A percentile compares a stretch with the other conserved stretches of the same genome.
Conservation (phyloP, 1,140 invertebrate genomes). For the Portunus trituberculatus region DNA sequence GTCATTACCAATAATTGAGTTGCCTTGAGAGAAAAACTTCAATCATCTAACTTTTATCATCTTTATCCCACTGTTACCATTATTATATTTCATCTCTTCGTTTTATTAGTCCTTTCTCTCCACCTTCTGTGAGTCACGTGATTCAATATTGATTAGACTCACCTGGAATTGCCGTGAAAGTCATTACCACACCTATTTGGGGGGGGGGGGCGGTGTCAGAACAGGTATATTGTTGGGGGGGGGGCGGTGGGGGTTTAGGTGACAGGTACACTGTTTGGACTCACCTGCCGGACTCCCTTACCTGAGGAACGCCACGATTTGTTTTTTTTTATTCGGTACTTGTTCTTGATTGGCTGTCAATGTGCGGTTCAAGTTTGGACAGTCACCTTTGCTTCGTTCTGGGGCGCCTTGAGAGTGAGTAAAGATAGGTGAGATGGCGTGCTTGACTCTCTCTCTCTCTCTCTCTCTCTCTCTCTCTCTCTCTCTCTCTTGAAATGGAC, state of each 20-base stretch:
- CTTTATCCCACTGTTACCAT: not conserved
- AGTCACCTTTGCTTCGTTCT: not conserved
- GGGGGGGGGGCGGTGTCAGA: no score
- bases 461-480: not conserved
- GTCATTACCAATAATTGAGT: not conserved
- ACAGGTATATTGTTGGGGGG: not conserved
- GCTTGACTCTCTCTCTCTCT: not conserved
- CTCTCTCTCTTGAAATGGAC: not conserved
- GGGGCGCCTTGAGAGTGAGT: not conserved
- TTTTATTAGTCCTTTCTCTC: constrained; percentile 3
- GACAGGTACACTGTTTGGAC: not conserved
- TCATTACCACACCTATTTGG: not conserved
- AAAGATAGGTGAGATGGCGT: not conserved
- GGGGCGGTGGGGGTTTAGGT: not conserved
- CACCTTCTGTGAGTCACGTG: not conserved
- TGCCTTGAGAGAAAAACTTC: not conserved
- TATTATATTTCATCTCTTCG: not conserved
- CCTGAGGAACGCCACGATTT: not conserved
- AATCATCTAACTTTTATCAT: not conserved
- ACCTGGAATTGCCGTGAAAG: not conserved
- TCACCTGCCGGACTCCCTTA: not conserved
- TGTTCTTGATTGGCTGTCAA: not conserved
- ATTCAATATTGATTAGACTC: not conserved
- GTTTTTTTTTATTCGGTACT: not conserved
- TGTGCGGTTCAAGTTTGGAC: not conserved